Percentiles rank a stretch among this genome's conserved stretches.
Conservation (phyloP, 1,140 invertebrate species). For the Heliconius himera region DNA sequence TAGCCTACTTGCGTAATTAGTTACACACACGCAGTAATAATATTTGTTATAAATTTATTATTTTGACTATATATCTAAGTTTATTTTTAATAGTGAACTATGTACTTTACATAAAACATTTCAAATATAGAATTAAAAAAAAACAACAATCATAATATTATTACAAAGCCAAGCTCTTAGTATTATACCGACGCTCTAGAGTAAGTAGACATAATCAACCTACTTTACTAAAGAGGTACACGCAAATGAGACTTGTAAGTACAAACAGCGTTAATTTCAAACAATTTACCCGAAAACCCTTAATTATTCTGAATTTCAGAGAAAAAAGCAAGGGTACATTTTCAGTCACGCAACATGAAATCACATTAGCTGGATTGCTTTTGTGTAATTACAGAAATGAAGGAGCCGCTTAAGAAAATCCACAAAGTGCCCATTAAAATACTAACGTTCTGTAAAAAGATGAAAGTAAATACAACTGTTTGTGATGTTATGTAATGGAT, state of each 20-base stretch:
- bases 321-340: constrained; percentile 6
- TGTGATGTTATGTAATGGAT: neutral
- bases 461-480: neutral
- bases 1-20: neutral
- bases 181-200: neutral
- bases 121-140: neutral
- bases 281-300: constrained; percentile 21
- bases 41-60: too few relatives aligned
- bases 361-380: constrained; percentile 12
- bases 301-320: constrained; percentile 14
- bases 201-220: neutral
- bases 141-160: too few relatives aligned
- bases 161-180: neutral
- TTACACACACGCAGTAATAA: too few relatives aligned
- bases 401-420: constrained; percentile 3
- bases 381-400: constrained; percentile 4
- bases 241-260: constrained; percentile 26
- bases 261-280: constrained; percentile 9
- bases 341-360: constrained; percentile 11
- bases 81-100: too few relatives aligned
- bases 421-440: constrained; percentile 2
- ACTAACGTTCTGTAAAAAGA: neutral
- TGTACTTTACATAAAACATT: neutral
- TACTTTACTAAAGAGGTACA: constrained; percentile 7
- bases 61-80: too few relatives aligned